Evolutionary conservation across 2,113 vertebrate species (phyloP), one percentile per base, ranked within the genome.

Genomic region (Ariopsis seemanni): DNA sequence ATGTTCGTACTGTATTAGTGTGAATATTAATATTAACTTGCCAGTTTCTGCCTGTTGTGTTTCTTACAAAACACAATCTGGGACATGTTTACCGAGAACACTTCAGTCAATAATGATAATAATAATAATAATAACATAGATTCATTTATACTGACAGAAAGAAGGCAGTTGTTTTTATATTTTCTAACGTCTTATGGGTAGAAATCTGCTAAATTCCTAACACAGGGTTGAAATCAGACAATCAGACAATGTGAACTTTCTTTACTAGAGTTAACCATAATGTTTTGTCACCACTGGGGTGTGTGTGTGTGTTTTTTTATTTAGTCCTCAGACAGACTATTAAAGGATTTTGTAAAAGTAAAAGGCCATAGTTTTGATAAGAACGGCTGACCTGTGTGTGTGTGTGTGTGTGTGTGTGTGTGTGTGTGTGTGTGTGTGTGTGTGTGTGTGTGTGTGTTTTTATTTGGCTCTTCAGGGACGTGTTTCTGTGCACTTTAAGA

Each of bases 401-500:
- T 7, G 53, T 10, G 52, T 62, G 18, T 60, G 9, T 52, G 34
- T 77, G 42, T 42, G 42, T 42, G 42, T 42, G 42, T 42, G 42
- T 42, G 42, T 42, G 34, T 42, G 34, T 42, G 34, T 42, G 34
- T 42, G 34, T 42, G 34, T 42, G 34, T 42, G 34, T 42, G 34
- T 42, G 34, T 42, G 34, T 42, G 34, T 18, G 15, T 12, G 34
- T 42, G 34, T 42, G 34, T 34, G 9, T 3, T 82, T 87, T 82
- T 27, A 25, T 87, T 82, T 78, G 57, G 82, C 87, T 85, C 11
- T 83, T 90, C 82, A 85, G 88, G 88, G 78, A 89, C 50, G 83
- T 86, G 84, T 84, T 90, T 84, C 67, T 79, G 86, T 90, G 90
- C 88, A 90, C 90, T 90, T 90, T 90, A 90, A 52, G 85, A 83